phyloP scores from a whole-genome alignment of 64 coral and sea anemone species.

The Porites lutea region DNA sequence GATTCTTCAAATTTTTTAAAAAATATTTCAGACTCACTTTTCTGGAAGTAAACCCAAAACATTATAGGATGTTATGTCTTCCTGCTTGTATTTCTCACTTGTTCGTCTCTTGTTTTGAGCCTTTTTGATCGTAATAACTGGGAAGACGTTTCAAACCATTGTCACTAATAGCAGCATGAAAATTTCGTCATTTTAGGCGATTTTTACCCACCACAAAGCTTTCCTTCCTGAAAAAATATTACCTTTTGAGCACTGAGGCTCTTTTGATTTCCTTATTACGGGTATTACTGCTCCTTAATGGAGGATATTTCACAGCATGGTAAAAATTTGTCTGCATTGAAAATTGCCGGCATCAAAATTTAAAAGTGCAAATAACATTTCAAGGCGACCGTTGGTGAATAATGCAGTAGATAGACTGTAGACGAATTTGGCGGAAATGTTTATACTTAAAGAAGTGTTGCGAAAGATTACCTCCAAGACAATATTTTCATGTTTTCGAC shows the following conservation, averaged over 20 bases:
- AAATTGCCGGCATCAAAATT: neutral
- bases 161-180: neutral
- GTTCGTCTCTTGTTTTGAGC: neutral
- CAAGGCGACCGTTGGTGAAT: neutral
- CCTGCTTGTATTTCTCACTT: too few relatives aligned
- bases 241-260: neutral
- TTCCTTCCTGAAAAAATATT: constrained; percentile 11
- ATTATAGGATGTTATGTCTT: constrained; percentile 15
- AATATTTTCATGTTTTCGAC: too few relatives aligned
- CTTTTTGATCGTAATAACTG: neutral
- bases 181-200: neutral
- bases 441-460: too few relatives aligned
- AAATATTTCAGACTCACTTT: neutral
- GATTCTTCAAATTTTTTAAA: neutral
- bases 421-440: too few relatives aligned
- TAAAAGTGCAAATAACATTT: neutral
- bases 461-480: too few relatives aligned
- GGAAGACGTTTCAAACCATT: neutral
- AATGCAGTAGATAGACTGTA: neutral
- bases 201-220: neutral
- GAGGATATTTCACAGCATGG: constrained; percentile 4
- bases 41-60: neutral
- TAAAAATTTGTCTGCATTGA: constrained; percentile 7
- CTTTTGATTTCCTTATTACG: constrained; percentile 14
- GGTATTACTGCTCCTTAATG: neutral